Evolutionary conservation across 2,888 invertebrate species (phyloP), one percentile per base, ranked within the genome.

Genomic region (Caenorhabditis uteleia): DNA sequence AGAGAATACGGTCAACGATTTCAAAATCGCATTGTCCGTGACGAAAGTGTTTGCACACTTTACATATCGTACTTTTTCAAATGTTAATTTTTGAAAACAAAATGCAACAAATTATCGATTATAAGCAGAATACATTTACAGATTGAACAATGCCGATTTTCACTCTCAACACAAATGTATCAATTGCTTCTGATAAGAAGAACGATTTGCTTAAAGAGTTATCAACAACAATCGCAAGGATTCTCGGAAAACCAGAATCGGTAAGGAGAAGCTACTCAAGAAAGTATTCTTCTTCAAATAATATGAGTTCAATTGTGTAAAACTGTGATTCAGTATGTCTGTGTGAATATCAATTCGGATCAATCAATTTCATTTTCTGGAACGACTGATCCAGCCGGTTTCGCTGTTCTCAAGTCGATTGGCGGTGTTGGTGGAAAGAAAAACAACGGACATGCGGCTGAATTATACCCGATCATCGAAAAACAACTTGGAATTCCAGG

Each of bases 231-330:
- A 43, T 76, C 23, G 75, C 75, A 27, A 55, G 65, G 33, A 25
- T 51, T 5, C 68, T 74, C 5, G 55, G 60, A 39, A 78, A 78
- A 44, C 78, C 78, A 1, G 74, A 74, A 59, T 45, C 55, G 40
- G 77, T 77, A 59, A 55, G 61, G n/a, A n/a, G n/a, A n/a, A n/a
- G n/a, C n/a, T n/a, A n/a, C n/a, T n/a, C n/a, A n/a, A n/a, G n/a
- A n/a, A n/a, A n/a, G n/a, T n/a, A n/a, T 47, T 21, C 10, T 5
- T 6, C n/a, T 29, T 26, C n/a, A 31, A 34, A 23, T 27, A 10
- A 14, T 3, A n/a, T 40, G 12, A 16, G 16, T 10, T 26, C 26
- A 21, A 29, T 7, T 26, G 23, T n/a, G 14, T 16, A n/a, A 10
- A 38, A 18, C 38, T 44, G 18, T 14, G 20, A 31, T 65, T 51